Conservation (phyloP, 2,113 vertebrate species). For the Catharus minimus region DNA sequence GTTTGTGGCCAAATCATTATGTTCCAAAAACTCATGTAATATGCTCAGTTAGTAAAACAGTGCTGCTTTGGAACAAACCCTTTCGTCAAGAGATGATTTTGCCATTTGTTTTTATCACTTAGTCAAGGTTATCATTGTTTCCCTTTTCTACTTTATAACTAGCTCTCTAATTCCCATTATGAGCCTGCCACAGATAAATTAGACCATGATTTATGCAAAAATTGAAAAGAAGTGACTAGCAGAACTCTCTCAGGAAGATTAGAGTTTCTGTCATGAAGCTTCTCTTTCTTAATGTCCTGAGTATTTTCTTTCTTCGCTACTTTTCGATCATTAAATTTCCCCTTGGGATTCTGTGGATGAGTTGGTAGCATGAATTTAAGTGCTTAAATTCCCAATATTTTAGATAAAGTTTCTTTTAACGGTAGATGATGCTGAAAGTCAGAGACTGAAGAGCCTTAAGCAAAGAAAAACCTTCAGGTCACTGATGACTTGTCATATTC, state of each 20-base stretch:
- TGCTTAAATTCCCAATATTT: conserved; percentile 46
- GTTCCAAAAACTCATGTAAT: not conserved
- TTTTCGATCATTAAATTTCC: conserved; percentile 23
- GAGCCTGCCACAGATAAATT: conserved; percentile 52
- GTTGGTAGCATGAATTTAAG: conserved; percentile 25
- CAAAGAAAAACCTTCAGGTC: conserved; percentile 50
- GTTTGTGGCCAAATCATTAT: not conserved
- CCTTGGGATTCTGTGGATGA: conserved; percentile 43
- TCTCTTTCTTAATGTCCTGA: not conserved
- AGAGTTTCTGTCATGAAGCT: conserved; percentile 13
- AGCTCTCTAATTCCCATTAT: conserved; percentile 46
- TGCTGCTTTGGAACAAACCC: not conserved
- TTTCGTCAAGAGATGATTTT: not conserved
- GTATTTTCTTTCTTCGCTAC: conserved; percentile 27
- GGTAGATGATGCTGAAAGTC: conserved; percentile 59
- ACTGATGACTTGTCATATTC: conserved; percentile 42
- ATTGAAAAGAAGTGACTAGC: conserved; percentile 34
- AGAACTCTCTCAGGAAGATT: conserved; percentile 42
- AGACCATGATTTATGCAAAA: conserved; percentile 62
- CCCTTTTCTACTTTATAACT: not conserved
- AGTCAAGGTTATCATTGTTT: conserved; percentile 27
- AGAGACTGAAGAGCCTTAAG: conserved; percentile 43
- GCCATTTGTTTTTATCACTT: not conserved
- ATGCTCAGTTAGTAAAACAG: not conserved
- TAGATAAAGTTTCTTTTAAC: conserved; percentile 48